A percentile compares a stretch with the other conserved stretches of the same genome.
phyloP scores from a whole-genome alignment of 2,113 vertebrate genomes.

The Ascaphus truei region DNA sequence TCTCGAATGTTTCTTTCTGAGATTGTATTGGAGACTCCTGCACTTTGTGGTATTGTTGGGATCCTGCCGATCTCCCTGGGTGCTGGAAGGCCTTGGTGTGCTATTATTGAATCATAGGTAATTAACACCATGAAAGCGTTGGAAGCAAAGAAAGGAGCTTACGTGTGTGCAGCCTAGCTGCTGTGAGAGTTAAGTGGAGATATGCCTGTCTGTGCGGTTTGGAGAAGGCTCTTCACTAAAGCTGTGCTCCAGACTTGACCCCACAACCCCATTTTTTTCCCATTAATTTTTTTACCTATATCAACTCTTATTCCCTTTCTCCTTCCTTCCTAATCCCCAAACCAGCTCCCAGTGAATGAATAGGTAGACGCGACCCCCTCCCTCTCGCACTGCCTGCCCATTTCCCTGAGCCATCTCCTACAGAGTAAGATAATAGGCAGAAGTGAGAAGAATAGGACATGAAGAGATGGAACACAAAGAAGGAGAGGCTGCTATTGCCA shows the following conservation, averaged over 20 bases:
- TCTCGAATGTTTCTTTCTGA: conserved; percentile 25
- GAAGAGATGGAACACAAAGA: background rate
- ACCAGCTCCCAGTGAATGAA: conserved; percentile 42
- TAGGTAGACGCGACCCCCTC: conserved; percentile 51
- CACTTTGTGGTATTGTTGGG: conserved; percentile 21
- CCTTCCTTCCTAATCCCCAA: conserved; percentile 45
- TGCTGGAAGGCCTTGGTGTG: background rate
- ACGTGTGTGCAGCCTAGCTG: conserved; percentile 40
- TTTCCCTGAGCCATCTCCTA: conserved; percentile 14
- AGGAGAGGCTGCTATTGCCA: conserved; percentile 49
- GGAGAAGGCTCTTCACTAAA: conserved; percentile 54
- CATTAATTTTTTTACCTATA: background rate
- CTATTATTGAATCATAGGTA: conserved; percentile 24
- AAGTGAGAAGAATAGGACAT: background rate
- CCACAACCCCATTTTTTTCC: conserved; percentile 48
- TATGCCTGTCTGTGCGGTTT: conserved; percentile 48
- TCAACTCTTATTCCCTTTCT: conserved; percentile 1
- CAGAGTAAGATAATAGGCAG: background rate
- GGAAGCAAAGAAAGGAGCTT: conserved; percentile 34
- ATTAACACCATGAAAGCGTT: conserved; percentile 40
- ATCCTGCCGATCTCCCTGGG: background rate
- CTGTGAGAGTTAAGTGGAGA: conserved; percentile 66
- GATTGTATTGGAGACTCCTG: conserved; percentile 12
- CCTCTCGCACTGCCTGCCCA: conserved; percentile 36
- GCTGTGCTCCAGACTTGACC: conserved; percentile 64